Percentiles rank a stretch among this genome's conserved stretches.
phyloP scores from a whole-genome alignment of 1,140 invertebrate genomes.

The Leptoteleia sp. region DNA sequence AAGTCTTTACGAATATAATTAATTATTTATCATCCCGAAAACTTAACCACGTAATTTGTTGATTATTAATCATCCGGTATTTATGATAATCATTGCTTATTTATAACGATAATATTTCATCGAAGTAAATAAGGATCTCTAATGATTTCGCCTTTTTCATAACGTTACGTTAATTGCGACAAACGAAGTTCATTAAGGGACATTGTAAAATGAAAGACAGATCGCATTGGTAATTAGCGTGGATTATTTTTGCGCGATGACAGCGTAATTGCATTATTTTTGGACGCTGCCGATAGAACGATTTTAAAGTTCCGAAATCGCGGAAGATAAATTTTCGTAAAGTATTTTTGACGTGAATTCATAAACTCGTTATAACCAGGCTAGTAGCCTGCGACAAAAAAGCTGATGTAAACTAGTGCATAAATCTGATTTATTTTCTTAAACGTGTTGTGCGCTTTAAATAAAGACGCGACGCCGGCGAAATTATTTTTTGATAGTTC shows the following conservation, averaged over 20 bases:
- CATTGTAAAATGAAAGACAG: constrained; percentile 21
- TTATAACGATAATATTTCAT: constrained; percentile 4
- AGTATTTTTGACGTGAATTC: constrained; percentile 24
- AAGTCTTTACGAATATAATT: no score
- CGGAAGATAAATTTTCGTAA: constrained; percentile 17
- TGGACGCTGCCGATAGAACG: constrained; percentile 23
- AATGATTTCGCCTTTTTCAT: background rate
- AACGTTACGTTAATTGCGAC: background rate
- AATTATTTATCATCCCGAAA: no score
- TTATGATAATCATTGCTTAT: background rate
- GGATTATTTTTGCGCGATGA: constrained; percentile 18
- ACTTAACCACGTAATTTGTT: background rate
- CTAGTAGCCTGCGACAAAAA: constrained; percentile 13
- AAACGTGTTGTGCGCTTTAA: constrained; percentile 2
- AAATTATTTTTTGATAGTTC: constrained; percentile 28
- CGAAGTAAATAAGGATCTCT: background rate
- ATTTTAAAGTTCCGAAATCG: constrained; percentile 3
- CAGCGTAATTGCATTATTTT: constrained; percentile 30
- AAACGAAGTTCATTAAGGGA: constrained; percentile 9
- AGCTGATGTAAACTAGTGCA: constrained; percentile 12
- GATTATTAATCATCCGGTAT: background rate
- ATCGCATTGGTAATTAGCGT: constrained; percentile 20
- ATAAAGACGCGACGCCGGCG: constrained; percentile 4
- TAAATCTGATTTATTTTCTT: constrained; percentile 28
- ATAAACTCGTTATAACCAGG: constrained; percentile 15